Evolutionary conservation across 2,888 invertebrate genomes (phyloP).

Genomic region (Ganaspis brasiliensis): DNA sequence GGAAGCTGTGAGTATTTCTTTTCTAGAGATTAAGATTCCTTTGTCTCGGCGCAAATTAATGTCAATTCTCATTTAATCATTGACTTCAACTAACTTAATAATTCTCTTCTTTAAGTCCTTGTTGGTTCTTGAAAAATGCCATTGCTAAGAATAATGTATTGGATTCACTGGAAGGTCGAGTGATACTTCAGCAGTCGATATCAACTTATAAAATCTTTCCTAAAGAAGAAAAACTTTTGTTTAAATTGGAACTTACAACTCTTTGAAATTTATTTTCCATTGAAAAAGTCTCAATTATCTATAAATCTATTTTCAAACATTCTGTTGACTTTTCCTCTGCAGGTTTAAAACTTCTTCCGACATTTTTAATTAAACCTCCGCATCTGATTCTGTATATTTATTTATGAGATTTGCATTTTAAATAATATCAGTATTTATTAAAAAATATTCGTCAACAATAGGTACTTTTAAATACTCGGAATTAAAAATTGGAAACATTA

Average conservation of each 20-base stretch:
- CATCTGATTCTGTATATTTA: no score
- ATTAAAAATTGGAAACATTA: no score
- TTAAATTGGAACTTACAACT: not conserved
- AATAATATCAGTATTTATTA: no score
- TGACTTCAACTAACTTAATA: not conserved
- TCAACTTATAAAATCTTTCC: conserved; percentile 20
- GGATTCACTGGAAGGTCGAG: conserved; percentile 10
- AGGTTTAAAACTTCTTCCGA: no score
- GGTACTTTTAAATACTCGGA: no score
- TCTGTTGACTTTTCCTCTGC: no score
- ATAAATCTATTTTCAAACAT: no score
- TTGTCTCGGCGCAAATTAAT: no score
- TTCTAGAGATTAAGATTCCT: not conserved
- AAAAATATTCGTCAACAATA: no score
- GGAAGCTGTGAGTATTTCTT: conserved; percentile 88
- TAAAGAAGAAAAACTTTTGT: not conserved
- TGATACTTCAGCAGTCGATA: not conserved
- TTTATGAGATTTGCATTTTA: no score
- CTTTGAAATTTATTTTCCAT: not conserved
- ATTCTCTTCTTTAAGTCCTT: conserved; percentile 4
- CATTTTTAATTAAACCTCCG: no score
- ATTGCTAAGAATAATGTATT: not conserved
- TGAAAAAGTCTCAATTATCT: not conserved
- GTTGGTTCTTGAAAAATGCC: not conserved
- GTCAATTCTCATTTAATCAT: not conserved